These are phyloP conservation scores for Oligia latruncula DNA, from an alignment of 2,888 invertebrate genomes.

Conservation along the genomic window DNA sequence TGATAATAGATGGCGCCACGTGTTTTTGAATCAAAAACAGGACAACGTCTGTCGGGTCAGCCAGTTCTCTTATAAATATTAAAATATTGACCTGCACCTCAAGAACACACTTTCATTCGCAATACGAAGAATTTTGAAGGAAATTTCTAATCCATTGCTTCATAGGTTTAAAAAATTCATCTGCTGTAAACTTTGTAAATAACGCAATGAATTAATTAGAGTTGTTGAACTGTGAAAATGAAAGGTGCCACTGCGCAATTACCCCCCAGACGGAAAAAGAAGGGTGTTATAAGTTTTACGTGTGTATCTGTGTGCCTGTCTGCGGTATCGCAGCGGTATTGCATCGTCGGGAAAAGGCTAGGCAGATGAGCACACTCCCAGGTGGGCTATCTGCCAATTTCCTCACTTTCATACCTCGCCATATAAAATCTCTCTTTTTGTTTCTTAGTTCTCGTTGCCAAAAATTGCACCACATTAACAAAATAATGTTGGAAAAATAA, in stretches of 20 bases:
- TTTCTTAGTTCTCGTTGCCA: constrained; percentile 16
- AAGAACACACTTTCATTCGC: neutral
- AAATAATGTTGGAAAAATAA: neutral
- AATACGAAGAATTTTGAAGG: neutral
- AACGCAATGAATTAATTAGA: neutral
- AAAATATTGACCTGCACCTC: neutral
- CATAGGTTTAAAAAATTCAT: neutral
- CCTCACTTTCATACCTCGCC: neutral
- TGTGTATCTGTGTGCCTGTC: no score
- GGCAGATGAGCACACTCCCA: neutral
- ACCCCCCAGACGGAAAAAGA: neutral
- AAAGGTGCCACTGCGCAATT: neutral
- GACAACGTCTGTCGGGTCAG: no score
- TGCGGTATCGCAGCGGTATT: no score
- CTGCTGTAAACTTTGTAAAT: no score
- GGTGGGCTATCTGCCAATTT: constrained; percentile 6
- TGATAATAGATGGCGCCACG: no score
- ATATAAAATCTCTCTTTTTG: neutral
- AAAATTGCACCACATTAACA: constrained; percentile 38
- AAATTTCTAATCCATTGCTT: neutral
- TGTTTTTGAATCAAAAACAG: no score
- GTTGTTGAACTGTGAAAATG: neutral
- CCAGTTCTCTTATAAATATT: neutral
- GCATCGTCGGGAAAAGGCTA: neutral
- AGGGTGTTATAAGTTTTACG: no score